Conservation (phyloP, 2,888 invertebrate species). For the Phasia obesa region DNA sequence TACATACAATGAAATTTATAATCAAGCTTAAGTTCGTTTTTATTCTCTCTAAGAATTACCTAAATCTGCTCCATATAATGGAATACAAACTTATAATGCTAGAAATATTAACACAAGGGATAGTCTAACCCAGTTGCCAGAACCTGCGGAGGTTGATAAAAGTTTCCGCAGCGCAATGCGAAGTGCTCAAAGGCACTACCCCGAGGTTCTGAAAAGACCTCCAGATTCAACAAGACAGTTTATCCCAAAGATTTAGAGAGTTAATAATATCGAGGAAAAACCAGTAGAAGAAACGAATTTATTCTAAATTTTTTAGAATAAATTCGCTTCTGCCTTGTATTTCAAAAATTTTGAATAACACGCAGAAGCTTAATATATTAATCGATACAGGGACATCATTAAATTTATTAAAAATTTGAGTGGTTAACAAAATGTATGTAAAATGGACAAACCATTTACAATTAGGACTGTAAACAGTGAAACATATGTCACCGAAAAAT, state of each 20-base stretch:
- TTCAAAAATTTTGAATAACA: not conserved
- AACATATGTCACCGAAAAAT: no score
- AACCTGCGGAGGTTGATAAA: conserved; percentile 17
- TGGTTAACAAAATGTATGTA: not conserved
- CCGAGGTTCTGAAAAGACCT: not conserved
- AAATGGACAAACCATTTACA: not conserved
- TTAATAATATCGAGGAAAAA: not conserved
- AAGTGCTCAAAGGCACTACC: conserved; percentile 11
- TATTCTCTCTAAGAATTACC: not conserved
- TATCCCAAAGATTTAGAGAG: not conserved
- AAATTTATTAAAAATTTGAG: conserved; percentile 1
- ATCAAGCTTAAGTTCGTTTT: no score
- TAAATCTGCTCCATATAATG: not conserved
- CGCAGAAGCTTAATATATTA: no score
- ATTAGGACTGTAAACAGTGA: no score
- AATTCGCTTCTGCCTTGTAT: conserved; percentile 14
- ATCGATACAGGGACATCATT: not conserved
- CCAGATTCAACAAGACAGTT: conserved; percentile 1
- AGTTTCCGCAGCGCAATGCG: conserved; percentile 28
- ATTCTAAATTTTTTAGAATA: conserved; percentile 13
- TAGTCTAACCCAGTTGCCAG: not conserved
- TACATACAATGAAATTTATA: no score
- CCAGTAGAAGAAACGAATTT: not conserved
- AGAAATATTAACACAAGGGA: no score
- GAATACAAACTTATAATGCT: not conserved